Percentiles rank a stretch among this genome's conserved stretches.
These are phyloP conservation scores for Rhinoptilus africanus DNA, from an alignment of 2,113 vertebrate genomes.

Conservation along the genomic window DNA sequence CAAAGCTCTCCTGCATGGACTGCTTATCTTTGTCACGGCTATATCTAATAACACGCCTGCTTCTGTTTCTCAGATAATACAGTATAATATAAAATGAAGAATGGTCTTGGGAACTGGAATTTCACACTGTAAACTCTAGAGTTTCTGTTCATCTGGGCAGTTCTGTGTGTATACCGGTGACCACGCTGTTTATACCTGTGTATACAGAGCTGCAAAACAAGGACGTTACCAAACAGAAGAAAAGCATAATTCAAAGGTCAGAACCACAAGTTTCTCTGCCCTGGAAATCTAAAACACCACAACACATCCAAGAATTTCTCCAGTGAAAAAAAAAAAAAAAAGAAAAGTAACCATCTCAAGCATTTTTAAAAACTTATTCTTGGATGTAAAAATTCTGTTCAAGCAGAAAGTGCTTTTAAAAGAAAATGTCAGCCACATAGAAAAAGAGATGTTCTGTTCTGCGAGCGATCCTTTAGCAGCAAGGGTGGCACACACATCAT, in stretches of 20 bases:
- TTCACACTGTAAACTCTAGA: neutral
- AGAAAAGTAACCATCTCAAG: neutral
- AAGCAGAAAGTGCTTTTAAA: neutral
- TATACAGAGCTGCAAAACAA: neutral
- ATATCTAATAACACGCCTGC: neutral
- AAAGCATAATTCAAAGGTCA: neutral
- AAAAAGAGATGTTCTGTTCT: neutral
- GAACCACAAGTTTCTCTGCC: neutral
- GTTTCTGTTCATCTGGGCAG: neutral
- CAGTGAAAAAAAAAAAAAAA: accelerated
- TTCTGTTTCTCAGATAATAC: neutral
- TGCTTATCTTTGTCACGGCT: neutral
- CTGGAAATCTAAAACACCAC: neutral
- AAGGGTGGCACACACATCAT: neutral
- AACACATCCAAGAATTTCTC: neutral
- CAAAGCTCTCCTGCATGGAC: neutral
- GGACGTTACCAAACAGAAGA: neutral
- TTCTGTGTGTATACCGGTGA: neutral
- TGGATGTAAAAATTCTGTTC: neutral
- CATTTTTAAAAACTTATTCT: neutral
- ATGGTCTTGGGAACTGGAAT: neutral
- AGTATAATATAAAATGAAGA: neutral
- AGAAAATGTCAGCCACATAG: neutral
- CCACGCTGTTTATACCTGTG: neutral
- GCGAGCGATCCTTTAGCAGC: neutral